Base-by-base conservation (phyloP, 2,888 invertebrate genomes). In the Epistrophella euchroma region DNA sequence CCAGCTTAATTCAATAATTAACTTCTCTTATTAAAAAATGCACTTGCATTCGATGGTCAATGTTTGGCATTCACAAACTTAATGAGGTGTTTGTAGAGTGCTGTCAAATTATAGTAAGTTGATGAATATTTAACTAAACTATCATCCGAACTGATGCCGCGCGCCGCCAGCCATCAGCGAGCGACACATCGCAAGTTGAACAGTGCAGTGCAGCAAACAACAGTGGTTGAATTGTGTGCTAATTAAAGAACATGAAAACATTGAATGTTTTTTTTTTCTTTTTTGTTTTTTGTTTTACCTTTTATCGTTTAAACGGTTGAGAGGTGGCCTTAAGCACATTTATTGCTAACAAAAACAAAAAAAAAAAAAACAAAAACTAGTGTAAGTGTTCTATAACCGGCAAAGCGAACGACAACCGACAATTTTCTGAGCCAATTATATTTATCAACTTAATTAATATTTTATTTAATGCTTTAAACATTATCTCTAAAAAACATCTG, bases 61-160 rank as follows among this genome's bases (percentile, higher is more conserved):
- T 72, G 72, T 32, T 43, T 82, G 76, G 28, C 76, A 77, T 82
- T 82, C 71, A 72, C 11, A 47, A 43, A n/a, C 40, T 58, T 52
- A 15, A 50, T 19, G 19, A 3, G 47, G 58, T 55, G 17, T 45
- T 35, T 72, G n/a, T 28, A 19, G 1, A 19, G 1, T 43, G 25
- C 4, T 25, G 62, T 43, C 32, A 56, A 35, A 28, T 28, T 40
- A 43, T 10, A 19, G 35, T n/a, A n/a, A n/a, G n/a, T 13, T 17
- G 11, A 35, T 60, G 37, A 52, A 17, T 43, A 43, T 43, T 77
- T 28, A 60, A 35, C 35, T 32, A 43, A 37, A 19, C 25, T 25
- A 35, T 47, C 60, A 60, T 50, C 40, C 32, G 11, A 60, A 13
- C 25, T n/a, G 35, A 28, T 11, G 25, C 28, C 5, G 6, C n/a